phyloP scores from a whole-genome alignment of 2,797 vertebrate genomes.

The Helostoma temminkii region DNA sequence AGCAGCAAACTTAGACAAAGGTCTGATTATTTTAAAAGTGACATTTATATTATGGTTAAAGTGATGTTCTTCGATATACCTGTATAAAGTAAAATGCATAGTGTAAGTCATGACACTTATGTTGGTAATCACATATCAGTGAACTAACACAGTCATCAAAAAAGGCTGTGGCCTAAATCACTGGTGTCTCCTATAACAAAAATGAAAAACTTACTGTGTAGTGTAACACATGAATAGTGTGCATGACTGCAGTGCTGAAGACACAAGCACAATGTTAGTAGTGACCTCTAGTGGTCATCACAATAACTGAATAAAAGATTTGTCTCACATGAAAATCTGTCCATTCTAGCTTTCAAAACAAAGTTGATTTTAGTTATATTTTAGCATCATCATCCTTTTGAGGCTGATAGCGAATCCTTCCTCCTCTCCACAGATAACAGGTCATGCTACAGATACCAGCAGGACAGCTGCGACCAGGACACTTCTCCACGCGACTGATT shows the following conservation, averaged over 20 bases:
- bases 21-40: background rate
- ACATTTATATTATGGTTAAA: background rate
- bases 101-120: background rate
- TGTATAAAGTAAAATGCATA: background rate
- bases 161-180: background rate
- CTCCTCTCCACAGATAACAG: slow-evolving; percentile 85
- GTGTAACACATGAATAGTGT: background rate
- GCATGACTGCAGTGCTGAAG: too few relatives aligned
- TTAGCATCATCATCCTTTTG: slow-evolving; percentile 59
- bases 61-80: background rate
- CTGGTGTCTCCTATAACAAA: background rate
- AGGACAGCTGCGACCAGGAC: slow-evolving; percentile 46
- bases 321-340: background rate
- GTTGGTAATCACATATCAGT: background rate
- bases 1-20: background rate
- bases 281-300: slow-evolving; percentile 66
- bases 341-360: background rate
- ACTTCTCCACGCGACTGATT: slow-evolving; percentile 63
- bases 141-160: background rate
- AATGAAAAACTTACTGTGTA: background rate
- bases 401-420: slow-evolving; percentile 72
- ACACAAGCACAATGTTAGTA: slow-evolving; percentile 13
- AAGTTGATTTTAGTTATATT: slow-evolving; percentile 46
- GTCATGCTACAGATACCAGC: slow-evolving; percentile 55
- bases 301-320: background rate